Evolutionary conservation across 2,113 vertebrate species (phyloP).

Genomic region (Aptenodytes forsteri): DNA sequence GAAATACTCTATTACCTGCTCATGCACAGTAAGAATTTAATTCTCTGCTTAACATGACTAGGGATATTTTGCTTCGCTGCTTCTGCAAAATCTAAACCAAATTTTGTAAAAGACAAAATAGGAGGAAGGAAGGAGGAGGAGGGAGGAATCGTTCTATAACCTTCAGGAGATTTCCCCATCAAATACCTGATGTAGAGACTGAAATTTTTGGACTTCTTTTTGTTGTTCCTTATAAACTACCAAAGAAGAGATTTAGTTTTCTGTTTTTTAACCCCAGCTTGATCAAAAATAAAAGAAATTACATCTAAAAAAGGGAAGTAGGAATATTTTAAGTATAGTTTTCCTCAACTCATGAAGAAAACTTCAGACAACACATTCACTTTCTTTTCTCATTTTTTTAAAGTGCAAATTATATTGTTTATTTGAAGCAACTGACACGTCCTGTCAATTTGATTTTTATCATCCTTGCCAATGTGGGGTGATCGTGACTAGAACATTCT

Average conservation of each 20-base stretch:
- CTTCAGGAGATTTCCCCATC: background rate
- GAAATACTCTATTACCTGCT: background rate
- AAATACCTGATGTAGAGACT: background rate
- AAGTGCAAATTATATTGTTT: conserved; percentile 44
- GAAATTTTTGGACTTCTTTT: background rate
- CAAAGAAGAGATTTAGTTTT: background rate
- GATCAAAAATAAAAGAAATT: background rate
- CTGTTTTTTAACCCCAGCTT: background rate
- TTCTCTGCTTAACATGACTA: background rate
- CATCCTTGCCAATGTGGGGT: conserved; percentile 28
- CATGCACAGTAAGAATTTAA: background rate
- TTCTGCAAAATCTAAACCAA: background rate
- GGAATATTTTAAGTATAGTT: conserved; percentile 1
- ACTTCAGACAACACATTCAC: conserved; percentile 53
- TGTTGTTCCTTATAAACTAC: background rate
- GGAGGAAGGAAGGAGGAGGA: background rate
- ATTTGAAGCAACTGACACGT: conserved; percentile 30
- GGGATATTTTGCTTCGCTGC: background rate
- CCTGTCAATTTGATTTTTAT: conserved; percentile 54
- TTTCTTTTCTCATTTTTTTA: conserved; percentile 18
- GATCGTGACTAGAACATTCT: conserved; percentile 35
- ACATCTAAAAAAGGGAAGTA: background rate
- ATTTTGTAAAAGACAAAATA: background rate
- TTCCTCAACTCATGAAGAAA: conserved; percentile 21
- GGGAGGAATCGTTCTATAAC: background rate